phyloP scores from a whole-genome alignment of 2,113 vertebrate genomes.

The Chaetura pelagica region DNA sequence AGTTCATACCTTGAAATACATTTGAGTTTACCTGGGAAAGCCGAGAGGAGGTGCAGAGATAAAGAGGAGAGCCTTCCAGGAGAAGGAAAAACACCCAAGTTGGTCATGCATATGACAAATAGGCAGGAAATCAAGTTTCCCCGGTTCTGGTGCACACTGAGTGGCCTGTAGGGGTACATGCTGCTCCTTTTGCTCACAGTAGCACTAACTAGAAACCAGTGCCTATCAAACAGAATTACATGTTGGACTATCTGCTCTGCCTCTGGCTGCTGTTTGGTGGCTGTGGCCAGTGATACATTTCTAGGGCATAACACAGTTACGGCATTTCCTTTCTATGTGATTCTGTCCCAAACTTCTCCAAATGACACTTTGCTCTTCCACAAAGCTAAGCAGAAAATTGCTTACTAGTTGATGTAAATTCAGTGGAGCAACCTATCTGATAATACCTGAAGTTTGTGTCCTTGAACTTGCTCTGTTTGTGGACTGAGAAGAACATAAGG shows the following conservation, averaged over 20 bases:
- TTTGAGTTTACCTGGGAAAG: not conserved
- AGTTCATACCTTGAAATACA: not conserved
- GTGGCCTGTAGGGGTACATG: not conserved
- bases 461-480: not conserved
- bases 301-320: not conserved
- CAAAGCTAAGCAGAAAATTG: not conserved
- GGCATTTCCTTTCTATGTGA: not conserved
- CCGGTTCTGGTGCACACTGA: not conserved
- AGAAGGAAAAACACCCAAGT: not conserved
- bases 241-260: not conserved
- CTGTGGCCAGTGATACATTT: not conserved
- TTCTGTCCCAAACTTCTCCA: not conserved
- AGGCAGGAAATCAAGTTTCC: conserved; percentile 17
- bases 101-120: not conserved
- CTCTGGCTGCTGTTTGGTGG: not conserved
- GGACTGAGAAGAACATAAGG: not conserved
- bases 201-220: not conserved
- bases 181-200: not conserved
- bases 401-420: not conserved
- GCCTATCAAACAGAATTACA: not conserved
- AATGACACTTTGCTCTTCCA: not conserved
- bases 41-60: not conserved
- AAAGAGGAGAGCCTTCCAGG: not conserved
- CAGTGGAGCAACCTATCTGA: not conserved
- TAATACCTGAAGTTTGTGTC: not conserved